Evolutionary conservation across 2,888 invertebrate species (phyloP), one percentile per base, ranked within the genome.

Genomic region (Sclerodermus sp.): DNA sequence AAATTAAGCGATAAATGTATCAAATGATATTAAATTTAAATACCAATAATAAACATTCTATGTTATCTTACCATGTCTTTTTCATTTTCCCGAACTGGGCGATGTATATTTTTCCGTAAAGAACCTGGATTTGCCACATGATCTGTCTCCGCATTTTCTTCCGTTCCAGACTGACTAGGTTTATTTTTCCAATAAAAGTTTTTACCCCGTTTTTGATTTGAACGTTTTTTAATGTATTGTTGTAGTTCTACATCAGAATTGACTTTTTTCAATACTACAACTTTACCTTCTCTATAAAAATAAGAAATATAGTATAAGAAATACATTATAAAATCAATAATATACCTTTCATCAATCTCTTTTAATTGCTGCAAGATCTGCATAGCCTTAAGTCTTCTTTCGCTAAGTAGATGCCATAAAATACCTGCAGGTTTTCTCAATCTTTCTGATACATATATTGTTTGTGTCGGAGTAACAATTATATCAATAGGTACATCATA

Each of bases 401-500:
- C 83, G 29, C 89, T 89, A 46, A 93, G 79, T 57, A 90, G 74
- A 60, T 87, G 85, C 93, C 93, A 93, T 68, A 88, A 82, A 34
- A 93, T 85, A n/a, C 89, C 89, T 32, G 76, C 73, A 1, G 93
- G 92, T 61, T 88, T 85, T 31, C 82, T 80, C 58, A 84, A 76
- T 55, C 80, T 81, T 45, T 82, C 82, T 45, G 80, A 75, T 47
- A 88, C 84, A 59, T 82, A 75, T 64, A 89, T 86, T 59, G 90
- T 87, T 80, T 89, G 85, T 10, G 89, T 90, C 29, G 93, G 93
- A 8, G 93, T 93, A 62, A 93, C 82, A 70, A 94, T 93, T 64
- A 90, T 84, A 76, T 94, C 93, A 44, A 93, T 87, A 43, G 91
- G 90, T 16, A 92, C 85, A 79, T 94, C 93, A 68, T 91, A 87